Evolutionary conservation across 2,888 invertebrate genomes (phyloP).

Genomic region (Patella caerulea): DNA sequence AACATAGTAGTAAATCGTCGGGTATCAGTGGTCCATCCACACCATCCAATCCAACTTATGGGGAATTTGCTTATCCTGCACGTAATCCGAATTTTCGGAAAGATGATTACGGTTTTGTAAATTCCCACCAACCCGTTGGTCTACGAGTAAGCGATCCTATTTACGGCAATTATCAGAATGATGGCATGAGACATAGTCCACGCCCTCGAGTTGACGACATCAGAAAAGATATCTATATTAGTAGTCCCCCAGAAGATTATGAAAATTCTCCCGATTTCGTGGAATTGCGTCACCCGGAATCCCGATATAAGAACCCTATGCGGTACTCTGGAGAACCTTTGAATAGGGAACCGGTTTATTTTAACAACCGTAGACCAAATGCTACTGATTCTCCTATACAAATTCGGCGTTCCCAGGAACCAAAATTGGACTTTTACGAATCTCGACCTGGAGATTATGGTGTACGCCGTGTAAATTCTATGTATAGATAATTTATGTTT

Average conservation of each 20-base stretch:
- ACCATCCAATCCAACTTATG: slow-evolving; percentile 31
- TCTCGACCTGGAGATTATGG: slow-evolving; percentile 35
- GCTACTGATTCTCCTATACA: slow-evolving; percentile 27
- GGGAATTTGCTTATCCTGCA: slow-evolving; percentile 32
- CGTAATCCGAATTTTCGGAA: slow-evolving; percentile 3
- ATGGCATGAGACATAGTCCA: slow-evolving; percentile 39
- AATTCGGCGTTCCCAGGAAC: slow-evolving; percentile 19
- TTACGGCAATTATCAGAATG: slow-evolving; percentile 41
- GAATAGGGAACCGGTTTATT: slow-evolving; percentile 29
- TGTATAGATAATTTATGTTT: slow-evolving; percentile 42
- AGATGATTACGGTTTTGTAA: no score
- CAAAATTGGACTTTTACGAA: slow-evolving; percentile 28
- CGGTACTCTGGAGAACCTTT: slow-evolving; percentile 24
- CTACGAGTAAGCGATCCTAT: slow-evolving; percentile 16
- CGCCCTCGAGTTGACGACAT: slow-evolving; percentile 25
- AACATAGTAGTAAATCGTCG: slow-evolving; percentile 40
- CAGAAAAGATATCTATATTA: slow-evolving; percentile 17
- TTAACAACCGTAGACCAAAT: neutral
- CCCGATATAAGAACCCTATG: slow-evolving; percentile 32
- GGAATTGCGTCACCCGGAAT: slow-evolving; percentile 19
- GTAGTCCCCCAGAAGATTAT: neutral
- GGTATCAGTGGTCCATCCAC: slow-evolving; percentile 10
- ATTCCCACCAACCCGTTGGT: neutral
- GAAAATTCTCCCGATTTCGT: slow-evolving; percentile 15
- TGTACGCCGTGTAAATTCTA: slow-evolving; percentile 48